phyloP scores from a whole-genome alignment of 1,140 invertebrate genomes.

The Druon quercuslanigerum region DNA sequence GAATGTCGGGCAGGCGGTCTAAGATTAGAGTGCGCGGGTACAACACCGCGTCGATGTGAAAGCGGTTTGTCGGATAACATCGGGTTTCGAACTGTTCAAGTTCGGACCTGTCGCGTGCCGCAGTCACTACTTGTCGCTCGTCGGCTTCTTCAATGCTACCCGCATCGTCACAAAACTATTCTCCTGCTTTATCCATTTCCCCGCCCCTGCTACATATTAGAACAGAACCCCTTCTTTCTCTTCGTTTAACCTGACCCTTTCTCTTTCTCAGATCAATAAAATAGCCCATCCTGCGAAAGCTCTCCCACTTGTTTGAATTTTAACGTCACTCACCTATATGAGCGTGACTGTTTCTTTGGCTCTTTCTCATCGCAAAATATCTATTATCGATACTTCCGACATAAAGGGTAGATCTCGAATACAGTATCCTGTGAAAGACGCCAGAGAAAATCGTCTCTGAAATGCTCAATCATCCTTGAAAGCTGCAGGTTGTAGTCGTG shows the following conservation, averaged over 20 bases:
- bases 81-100: conserved; percentile 27
- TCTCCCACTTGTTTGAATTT: conserved; percentile 61
- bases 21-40: conserved; percentile 54
- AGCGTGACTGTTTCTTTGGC: background rate
- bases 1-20: conserved; percentile 54
- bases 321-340: conserved; percentile 41
- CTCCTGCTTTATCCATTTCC: conserved; percentile 39
- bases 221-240: conserved; percentile 1
- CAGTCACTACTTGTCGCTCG: conserved; percentile 51
- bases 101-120: conserved; percentile 50
- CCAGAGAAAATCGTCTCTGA: too few relatives aligned
- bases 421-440: background rate
- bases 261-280: conserved; percentile 74
- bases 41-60: conserved; percentile 46
- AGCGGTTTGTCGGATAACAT: conserved; percentile 33
- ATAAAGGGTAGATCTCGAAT: background rate
- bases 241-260: conserved; percentile 41
- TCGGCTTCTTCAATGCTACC: conserved; percentile 39
- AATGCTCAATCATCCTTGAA: background rate
- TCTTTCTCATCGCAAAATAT: background rate
- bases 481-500: background rate
- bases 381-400: background rate
- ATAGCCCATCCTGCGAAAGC: conserved; percentile 65
- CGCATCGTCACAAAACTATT: conserved; percentile 32
- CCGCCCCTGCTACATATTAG: background rate